Evolutionary conservation across 92 coral and sea anemone species (phyloP), one percentile per base, ranked within the genome.

Genomic region (Chrysogorgia sp.): DNA sequence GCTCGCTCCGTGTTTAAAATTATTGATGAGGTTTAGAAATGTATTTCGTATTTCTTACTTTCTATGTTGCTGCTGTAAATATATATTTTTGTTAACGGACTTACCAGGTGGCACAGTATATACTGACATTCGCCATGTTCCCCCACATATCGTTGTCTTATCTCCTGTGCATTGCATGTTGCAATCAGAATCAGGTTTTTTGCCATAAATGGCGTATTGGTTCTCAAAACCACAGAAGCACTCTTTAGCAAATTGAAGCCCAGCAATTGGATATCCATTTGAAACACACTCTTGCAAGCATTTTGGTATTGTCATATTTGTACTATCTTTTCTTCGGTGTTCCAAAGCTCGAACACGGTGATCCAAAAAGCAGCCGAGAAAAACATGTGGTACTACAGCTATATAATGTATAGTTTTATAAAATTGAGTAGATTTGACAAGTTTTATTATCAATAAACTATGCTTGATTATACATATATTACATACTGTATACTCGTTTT

Each of bases 31-130:
- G n/a, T n/a, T n/a, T n/a, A n/a, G n/a, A n/a, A n/a, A n/a, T n/a
- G n/a, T n/a, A n/a, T n/a, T n/a, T n/a, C n/a, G 6, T 37, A 37
- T 37, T 4, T 12, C 43, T 37, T 37, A 4, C 43, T 37, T 37
- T 37, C 43, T 37, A 37, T 37, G 43, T 37, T 37, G 12, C 43
- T 37, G 5, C n/a, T n/a, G n/a, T n/a, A n/a, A n/a, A n/a, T n/a
- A n/a, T n/a, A n/a, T 4, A 37, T 12, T 37, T 37, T 37, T 37
- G 43, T 37, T 37, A 37, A 5, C 12, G 12, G 5, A 52, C 59
- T 23, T 23, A 52, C 59, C 59, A 17, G 59, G 59, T 20, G 59
- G 59, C 9, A 52, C 59, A 17, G 59, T 52, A 23, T 52, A 52
- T 3, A 17, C 6, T 5, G 59, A 52, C 26, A 23, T 23, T 17